phyloP scores from a whole-genome alignment of 2,113 vertebrate species.

The Notiomystis cincta region DNA sequence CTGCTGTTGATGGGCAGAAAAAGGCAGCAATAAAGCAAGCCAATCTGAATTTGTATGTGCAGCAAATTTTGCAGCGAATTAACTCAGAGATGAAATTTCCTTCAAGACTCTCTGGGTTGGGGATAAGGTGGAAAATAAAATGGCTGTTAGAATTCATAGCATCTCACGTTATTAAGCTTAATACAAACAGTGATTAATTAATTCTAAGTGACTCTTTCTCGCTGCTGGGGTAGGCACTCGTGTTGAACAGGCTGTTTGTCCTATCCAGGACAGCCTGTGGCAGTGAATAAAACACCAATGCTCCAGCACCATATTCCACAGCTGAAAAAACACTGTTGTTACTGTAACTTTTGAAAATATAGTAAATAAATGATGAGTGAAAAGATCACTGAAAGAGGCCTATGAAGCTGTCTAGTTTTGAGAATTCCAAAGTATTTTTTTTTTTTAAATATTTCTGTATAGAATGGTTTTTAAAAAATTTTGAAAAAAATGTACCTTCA shows the following conservation, averaged over 20 bases:
- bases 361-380: neutral
- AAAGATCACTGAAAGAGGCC: neutral
- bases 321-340: neutral
- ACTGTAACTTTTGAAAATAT: neutral
- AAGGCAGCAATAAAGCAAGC: neutral
- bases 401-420: neutral
- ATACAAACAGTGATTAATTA: neutral
- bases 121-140: neutral
- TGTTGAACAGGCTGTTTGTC: neutral
- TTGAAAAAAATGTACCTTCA: neutral
- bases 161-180: neutral
- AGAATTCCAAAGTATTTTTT: neutral
- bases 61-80: neutral
- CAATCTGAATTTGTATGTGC: neutral
- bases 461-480: neutral
- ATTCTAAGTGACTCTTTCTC: neutral
- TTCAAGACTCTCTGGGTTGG: neutral
- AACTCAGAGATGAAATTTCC: neutral
- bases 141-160: neutral
- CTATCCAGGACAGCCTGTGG: neutral
- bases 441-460: neutral
- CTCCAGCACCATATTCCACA: neutral
- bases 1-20: neutral
- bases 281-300: neutral
- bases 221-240: neutral